These are phyloP conservation scores for Bujurquina vittata DNA, from an alignment of 2,113 vertebrate genomes.

Conservation along the genomic window DNA sequence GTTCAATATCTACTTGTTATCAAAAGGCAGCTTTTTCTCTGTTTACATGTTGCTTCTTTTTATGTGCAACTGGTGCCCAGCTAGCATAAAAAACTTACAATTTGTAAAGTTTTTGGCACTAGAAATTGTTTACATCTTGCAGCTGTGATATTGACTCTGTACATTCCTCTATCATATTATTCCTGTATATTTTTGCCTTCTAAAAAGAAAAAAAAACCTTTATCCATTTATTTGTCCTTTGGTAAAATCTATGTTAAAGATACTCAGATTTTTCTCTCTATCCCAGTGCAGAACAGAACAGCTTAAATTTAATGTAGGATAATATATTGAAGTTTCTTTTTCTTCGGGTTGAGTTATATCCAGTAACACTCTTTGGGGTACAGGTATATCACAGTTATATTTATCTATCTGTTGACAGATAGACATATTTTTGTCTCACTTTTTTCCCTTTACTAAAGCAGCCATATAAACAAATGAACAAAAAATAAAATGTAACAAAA, in stretches of 20 bases:
- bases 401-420: background rate
- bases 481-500: background rate
- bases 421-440: background rate
- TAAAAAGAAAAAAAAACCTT: background rate
- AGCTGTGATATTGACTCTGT: slow-evolving; percentile 44
- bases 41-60: slow-evolving; percentile 56
- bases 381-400: background rate
- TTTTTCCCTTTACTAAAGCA: slow-evolving; percentile 31
- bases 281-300: background rate
- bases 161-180: slow-evolving; percentile 81
- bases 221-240: slow-evolving; percentile 1
- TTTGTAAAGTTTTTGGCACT: slow-evolving; percentile 79
- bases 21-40: slow-evolving; percentile 70
- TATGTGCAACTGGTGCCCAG: slow-evolving; percentile 38
- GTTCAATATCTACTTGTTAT: slow-evolving; percentile 20
- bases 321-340: background rate
- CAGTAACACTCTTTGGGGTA: background rate
- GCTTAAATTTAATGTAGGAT: background rate
- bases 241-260: slow-evolving; percentile 1
- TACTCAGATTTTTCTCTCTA: slow-evolving; percentile 8
- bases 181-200: slow-evolving; percentile 54
- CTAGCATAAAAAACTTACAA: slow-evolving; percentile 52
- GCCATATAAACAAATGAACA: slow-evolving; percentile 77
- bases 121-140: slow-evolving; percentile 87
- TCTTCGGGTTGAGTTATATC: background rate